Evolutionary conservation across 2,888 invertebrate species (phyloP).

Genomic region (Tridacna crocea): DNA sequence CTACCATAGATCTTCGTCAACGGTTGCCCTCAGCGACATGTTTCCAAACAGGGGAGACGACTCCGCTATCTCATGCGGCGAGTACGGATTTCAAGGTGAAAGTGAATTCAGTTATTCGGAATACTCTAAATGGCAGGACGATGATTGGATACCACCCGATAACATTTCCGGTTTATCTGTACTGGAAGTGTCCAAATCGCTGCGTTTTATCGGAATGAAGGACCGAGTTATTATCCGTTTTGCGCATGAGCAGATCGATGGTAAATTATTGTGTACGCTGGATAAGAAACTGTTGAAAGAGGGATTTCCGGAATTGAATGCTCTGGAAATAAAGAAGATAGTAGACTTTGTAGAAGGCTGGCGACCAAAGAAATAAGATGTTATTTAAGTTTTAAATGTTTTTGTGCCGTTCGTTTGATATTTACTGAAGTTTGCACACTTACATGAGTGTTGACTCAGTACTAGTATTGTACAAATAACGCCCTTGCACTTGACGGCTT

Average conservation of each 20-base stretch:
- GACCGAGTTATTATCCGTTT: slow-evolving; percentile 79
- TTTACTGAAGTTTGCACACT: too few species aligned
- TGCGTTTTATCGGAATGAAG: slow-evolving; percentile 82
- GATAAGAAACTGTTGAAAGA: slow-evolving; percentile 79
- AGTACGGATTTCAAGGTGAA: slow-evolving; percentile 73
- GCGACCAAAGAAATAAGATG: slow-evolving; percentile 78
- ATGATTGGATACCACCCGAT: slow-evolving; percentile 79
- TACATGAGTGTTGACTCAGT: too few species aligned
- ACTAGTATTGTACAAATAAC: too few species aligned
- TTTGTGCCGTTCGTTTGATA: too few species aligned
- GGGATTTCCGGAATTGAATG: slow-evolving; percentile 82
- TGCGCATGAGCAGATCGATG: slow-evolving; percentile 81
- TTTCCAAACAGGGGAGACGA: slow-evolving; percentile 75
- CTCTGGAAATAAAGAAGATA: slow-evolving; percentile 82
- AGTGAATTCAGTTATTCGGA: slow-evolving; percentile 79
- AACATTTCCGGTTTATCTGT: slow-evolving; percentile 74
- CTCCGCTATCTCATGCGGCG: slow-evolving; percentile 77
- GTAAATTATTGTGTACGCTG: slow-evolving; percentile 77
- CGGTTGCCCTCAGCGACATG: slow-evolving; percentile 70
- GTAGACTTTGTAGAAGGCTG: slow-evolving; percentile 81
- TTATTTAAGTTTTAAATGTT: neutral
- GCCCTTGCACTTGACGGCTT: neutral
- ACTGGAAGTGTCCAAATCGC: slow-evolving; percentile 77
- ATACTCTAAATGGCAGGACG: slow-evolving; percentile 72
- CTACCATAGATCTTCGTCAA: slow-evolving; percentile 65